Percentiles rank a stretch among this genome's conserved stretches.
Evolutionary conservation across 1,140 invertebrate genomes (phyloP).

Genomic region (Platorchestia sp.): DNA sequence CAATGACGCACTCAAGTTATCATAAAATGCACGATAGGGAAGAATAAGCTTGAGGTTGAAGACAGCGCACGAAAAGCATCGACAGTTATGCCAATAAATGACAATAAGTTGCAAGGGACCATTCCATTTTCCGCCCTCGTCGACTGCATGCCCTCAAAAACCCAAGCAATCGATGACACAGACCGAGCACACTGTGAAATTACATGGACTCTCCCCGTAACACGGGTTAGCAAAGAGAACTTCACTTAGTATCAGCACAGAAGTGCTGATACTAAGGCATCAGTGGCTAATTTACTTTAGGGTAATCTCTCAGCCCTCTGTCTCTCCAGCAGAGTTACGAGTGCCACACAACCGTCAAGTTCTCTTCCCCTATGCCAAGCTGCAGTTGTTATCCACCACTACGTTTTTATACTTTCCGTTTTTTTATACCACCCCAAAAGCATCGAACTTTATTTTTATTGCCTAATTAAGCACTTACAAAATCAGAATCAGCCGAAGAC

Average conservation of each 20-base stretch:
- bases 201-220: not conserved
- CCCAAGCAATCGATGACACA: not conserved
- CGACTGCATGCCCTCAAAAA: not conserved
- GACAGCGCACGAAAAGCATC: not conserved
- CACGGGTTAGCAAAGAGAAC: not conserved
- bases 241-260: not conserved
- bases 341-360: not conserved
- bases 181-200: not conserved
- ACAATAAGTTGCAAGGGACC: constrained; percentile 29
- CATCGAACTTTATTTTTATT: too few species aligned
- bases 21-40: not conserved
- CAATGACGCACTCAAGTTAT: not conserved
- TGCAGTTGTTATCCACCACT: not conserved
- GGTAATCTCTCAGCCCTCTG: not conserved
- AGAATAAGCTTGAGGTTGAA: not conserved
- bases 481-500: too few species aligned
- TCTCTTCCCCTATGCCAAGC: not conserved
- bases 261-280: not conserved
- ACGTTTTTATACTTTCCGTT: not conserved
- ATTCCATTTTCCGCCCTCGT: not conserved
- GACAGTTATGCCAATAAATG: constrained; percentile 30
- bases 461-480: too few species aligned
- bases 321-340: not conserved
- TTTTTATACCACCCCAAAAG: not conserved
- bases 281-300: not conserved